phyloP scores from a whole-genome alignment of 92 coral and sea anemone species.

The Parazoanthus darwini region DNA sequence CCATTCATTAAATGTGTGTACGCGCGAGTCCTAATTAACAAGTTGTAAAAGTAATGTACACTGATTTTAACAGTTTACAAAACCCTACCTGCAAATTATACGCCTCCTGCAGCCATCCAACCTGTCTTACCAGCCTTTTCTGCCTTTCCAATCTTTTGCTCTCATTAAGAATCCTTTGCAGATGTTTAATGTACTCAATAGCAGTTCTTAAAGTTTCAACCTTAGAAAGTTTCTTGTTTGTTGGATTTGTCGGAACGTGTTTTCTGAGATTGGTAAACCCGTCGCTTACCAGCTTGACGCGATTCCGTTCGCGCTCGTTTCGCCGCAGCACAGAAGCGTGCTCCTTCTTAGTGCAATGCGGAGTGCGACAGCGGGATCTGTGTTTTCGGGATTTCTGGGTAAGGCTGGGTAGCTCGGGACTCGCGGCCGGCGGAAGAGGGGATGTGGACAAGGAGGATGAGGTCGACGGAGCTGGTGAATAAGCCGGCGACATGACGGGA shows the following conservation, averaged over 20 bases:
- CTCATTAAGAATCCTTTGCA: constrained; percentile 85
- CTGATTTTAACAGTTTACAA: constrained; percentile 10
- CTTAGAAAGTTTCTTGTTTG: constrained; percentile 93
- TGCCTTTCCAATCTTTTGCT: constrained; percentile 78
- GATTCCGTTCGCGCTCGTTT: constrained; percentile 90
- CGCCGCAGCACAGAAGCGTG: constrained; percentile 83
- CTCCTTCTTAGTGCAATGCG: constrained; percentile 80
- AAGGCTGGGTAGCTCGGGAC: constrained; percentile 53
- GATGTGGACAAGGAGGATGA: constrained; percentile 49
- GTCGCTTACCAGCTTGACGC: constrained; percentile 95
- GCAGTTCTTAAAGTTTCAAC: constrained; percentile 91
- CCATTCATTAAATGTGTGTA: constrained; percentile 2
- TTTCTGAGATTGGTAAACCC: constrained; percentile 88
- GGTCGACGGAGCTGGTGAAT: constrained; percentile 49
- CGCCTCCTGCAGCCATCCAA: constrained; percentile 69
- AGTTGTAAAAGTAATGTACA: constrained; percentile 23
- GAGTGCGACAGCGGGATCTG: constrained; percentile 72
- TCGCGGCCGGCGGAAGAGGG: constrained; percentile 52
- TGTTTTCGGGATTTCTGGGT: constrained; percentile 62
- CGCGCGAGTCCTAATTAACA: constrained; percentile 39
- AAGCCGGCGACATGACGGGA: constrained; percentile 68
- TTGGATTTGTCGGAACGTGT: constrained; percentile 79
- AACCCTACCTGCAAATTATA: constrained; percentile 56
- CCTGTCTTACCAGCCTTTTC: constrained; percentile 68
- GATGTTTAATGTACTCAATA: constrained; percentile 85